Evolutionary conservation across 2,113 vertebrate species (phyloP), one percentile per base, ranked within the genome.

Genomic region (Corynorhinus townsendii): DNA sequence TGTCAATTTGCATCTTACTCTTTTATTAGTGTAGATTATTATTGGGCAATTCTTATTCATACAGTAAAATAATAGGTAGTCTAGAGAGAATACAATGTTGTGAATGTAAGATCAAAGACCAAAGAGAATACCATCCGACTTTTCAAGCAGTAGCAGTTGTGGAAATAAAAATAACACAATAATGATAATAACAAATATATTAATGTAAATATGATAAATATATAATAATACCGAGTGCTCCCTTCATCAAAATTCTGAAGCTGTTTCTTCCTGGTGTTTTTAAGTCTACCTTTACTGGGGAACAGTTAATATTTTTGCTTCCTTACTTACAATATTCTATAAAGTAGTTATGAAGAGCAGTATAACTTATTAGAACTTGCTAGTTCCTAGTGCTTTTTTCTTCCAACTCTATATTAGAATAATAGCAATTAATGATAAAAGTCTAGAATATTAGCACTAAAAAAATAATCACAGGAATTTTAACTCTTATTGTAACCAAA

Each of bases 401-500:
- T n/a, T 56, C 5, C 17, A 76, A 45, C 6, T 95, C 82, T 79
- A 86, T 7, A 59, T 47, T 77, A 73, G 28, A n/a, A 33, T 68
- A 68, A 64, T 73, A 40, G 56, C 0, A 54, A 35, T 75, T 83
- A 47, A 82, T 72, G 8, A 47, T 0, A 43, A 90, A 89, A 85
- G 24, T 77, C 10, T 20, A 52, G 19, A 56, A 86, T 79, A 75
- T 43, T 54, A 76, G 20, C 83, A 71, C 7, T 82, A 11, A 30
- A 91, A 88, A 80, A n/a, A 22, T 52, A 47, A 19, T 16, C 2
- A 28, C n/a, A 75, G 12, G 3, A 94, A 81, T 76, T 22, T 72
- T 89, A 83, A 80, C 40, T 71, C 24, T 83, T 93, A 85, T n/a
- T 82, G 12, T 76, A 86, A 91, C 33, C 22, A 82, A 94, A 90